These are phyloP conservation scores for Pollenia labialis DNA, from an alignment of 2,888 invertebrate genomes.

Conservation along the genomic window DNA sequence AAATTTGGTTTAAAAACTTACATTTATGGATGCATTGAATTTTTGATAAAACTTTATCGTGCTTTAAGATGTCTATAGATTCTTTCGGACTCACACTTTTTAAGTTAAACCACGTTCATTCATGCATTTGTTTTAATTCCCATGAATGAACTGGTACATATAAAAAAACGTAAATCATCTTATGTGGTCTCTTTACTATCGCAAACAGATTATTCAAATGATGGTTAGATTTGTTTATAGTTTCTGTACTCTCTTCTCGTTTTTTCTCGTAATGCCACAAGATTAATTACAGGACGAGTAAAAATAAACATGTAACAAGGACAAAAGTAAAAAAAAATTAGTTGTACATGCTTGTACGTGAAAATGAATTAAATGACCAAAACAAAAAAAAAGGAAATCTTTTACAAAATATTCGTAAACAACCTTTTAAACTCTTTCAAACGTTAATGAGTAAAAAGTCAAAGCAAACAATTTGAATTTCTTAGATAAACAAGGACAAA, in stretches of 20 bases:
- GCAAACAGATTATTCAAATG: slow-evolving; percentile 25
- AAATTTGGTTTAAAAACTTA: too few species aligned
- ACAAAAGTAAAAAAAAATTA: neutral
- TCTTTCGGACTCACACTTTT: too few species aligned
- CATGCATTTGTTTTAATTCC: too few species aligned
- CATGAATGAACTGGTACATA: too few species aligned
- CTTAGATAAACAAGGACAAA: neutral
- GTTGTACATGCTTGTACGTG: neutral
- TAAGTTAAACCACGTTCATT: too few species aligned
- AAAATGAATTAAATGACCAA: neutral
- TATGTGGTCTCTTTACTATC: slow-evolving; percentile 32
- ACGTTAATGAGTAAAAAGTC: slow-evolving; percentile 20
- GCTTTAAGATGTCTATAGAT: too few species aligned
- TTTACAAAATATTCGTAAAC: neutral
- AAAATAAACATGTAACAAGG: neutral
- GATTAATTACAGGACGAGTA: slow-evolving; percentile 18
- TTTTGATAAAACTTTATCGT: too few species aligned
- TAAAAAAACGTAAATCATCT: neutral
- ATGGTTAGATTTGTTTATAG: neutral
- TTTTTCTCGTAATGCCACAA: slow-evolving; percentile 28
- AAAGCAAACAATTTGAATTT: slow-evolving; percentile 11
- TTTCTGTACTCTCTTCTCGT: neutral
- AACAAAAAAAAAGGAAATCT: neutral
- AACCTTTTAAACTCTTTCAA: slow-evolving; percentile 15
- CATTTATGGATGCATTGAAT: too few species aligned